Evolutionary conservation across 2,113 vertebrate species (phyloP).

Genomic region (Nansenia antarctica): DNA sequence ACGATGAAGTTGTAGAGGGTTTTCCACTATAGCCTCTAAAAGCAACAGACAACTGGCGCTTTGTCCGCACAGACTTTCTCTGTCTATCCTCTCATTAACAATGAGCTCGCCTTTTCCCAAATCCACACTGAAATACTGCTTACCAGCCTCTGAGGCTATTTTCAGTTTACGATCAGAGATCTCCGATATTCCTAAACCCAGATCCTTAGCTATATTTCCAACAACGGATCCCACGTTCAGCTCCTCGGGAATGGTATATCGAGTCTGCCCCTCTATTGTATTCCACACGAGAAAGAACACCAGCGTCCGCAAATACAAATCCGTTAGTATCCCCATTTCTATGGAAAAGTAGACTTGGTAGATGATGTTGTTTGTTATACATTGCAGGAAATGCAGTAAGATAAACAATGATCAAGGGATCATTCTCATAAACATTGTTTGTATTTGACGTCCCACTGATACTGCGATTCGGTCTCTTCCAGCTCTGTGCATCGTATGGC

Average conservation of each 20-base stretch:
- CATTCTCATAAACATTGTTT: too few relatives aligned
- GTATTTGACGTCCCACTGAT: too few relatives aligned
- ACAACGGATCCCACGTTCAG: slow-evolving; percentile 69
- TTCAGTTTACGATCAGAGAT: slow-evolving; percentile 67
- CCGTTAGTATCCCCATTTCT: neutral
- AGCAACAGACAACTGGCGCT: slow-evolving; percentile 68
- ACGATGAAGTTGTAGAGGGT: slow-evolving; percentile 71
- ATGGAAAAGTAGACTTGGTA: neutral
- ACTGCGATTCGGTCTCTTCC: slow-evolving; percentile 2
- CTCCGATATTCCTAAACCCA: slow-evolving; percentile 65
- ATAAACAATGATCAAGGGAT: neutral
- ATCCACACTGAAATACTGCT: slow-evolving; percentile 71
- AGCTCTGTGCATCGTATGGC: slow-evolving; percentile 16
- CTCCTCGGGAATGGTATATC: slow-evolving; percentile 74
- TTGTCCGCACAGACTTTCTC: slow-evolving; percentile 74
- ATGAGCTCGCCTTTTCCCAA: slow-evolving; percentile 64
- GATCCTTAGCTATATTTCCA: slow-evolving; percentile 75
- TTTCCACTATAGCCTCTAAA: slow-evolving; percentile 72
- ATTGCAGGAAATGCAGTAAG: neutral
- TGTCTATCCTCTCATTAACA: slow-evolving; percentile 72
- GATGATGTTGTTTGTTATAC: neutral
- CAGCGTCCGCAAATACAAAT: neutral
- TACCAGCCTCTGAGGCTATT: slow-evolving; percentile 70
- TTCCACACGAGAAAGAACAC: slow-evolving; percentile 66
- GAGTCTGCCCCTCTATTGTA: slow-evolving; percentile 62